A percentile compares a stretch with the other conserved stretches of the same genome.
Conservation (phyloP, 1,140 invertebrate species). For the Notospermus geniculatus region DNA sequence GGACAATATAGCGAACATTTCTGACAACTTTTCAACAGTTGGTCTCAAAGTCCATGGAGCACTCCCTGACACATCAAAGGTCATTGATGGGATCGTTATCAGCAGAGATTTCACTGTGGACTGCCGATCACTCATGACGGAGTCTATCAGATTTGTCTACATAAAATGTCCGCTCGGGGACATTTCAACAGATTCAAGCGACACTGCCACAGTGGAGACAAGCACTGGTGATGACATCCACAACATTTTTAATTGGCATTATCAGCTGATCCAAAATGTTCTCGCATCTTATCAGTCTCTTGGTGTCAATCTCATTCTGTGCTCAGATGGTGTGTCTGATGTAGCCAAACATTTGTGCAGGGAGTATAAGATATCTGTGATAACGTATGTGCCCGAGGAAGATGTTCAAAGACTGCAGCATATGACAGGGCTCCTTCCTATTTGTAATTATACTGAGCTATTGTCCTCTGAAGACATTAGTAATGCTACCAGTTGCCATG, state of each 20-base stretch:
- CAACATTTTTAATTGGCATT: constrained; percentile 1
- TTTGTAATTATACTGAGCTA: constrained; percentile 1
- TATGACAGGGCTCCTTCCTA: neutral
- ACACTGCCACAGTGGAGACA: constrained; percentile 3
- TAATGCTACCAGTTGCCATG: neutral
- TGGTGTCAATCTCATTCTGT: constrained; percentile 14
- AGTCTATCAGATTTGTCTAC: constrained; percentile 12
- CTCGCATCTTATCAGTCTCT: neutral
- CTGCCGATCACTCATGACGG: neutral
- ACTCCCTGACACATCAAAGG: no score
- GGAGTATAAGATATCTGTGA: constrained; percentile 9
- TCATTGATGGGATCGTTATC: neutral
- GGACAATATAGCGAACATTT: no score
- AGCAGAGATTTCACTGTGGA: constrained; percentile 10
- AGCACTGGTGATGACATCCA: neutral
- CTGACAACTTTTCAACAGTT: no score
- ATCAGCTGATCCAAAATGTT: constrained; percentile 1
- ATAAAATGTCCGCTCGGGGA: constrained; percentile 12
- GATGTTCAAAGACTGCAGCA: neutral
- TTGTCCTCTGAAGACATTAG: constrained; percentile 1
- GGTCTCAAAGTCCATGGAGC: no score
- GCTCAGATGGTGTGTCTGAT: constrained; percentile 11
- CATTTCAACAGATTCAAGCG: neutral
- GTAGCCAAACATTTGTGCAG: constrained; percentile 12
- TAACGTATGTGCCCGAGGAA: neutral